These are phyloP conservation scores for Pseudoatta argentina DNA, from an alignment of 1,140 invertebrate genomes.

Conservation along the genomic window DNA sequence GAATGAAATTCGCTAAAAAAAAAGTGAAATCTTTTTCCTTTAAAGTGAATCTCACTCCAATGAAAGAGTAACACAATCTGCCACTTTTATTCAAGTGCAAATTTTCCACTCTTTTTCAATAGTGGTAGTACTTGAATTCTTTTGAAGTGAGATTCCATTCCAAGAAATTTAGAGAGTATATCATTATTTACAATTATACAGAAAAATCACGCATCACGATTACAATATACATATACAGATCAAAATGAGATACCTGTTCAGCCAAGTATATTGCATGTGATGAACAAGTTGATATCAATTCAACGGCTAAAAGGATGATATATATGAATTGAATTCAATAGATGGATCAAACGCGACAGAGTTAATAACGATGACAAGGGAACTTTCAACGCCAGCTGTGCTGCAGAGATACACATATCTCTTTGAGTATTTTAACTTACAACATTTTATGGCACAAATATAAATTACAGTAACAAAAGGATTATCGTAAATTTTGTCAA, in stretches of 20 bases:
- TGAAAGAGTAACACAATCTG: too few relatives aligned
- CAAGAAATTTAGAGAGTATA: neutral
- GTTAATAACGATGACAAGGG: slow-evolving; percentile 67
- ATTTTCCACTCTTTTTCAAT: too few relatives aligned
- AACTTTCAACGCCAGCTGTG: slow-evolving; percentile 61
- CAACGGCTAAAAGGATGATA: slow-evolving; percentile 51
- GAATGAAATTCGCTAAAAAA: too few relatives aligned
- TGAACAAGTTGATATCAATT: slow-evolving; percentile 45
- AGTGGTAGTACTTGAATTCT: too few relatives aligned
- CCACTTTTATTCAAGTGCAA: too few relatives aligned
- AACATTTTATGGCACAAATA: neutral
- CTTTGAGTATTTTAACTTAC: slow-evolving; percentile 27
- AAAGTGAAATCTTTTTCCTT: too few relatives aligned
- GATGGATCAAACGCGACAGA: slow-evolving; percentile 67
- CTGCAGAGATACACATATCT: slow-evolving; percentile 37
- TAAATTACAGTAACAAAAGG: neutral
- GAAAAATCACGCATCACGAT: neutral
- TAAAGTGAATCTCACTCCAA: too few relatives aligned
- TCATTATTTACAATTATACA: slow-evolving; percentile 3
- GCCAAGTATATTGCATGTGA: neutral
- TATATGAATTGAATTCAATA: slow-evolving; percentile 34
- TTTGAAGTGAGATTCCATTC: too few relatives aligned
- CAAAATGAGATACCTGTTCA: neutral
- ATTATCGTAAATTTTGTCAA: neutral
- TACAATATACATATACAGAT: neutral